phyloP scores from a whole-genome alignment of 2,888 invertebrate species.

The Chrysotoxum bicinctum region DNA sequence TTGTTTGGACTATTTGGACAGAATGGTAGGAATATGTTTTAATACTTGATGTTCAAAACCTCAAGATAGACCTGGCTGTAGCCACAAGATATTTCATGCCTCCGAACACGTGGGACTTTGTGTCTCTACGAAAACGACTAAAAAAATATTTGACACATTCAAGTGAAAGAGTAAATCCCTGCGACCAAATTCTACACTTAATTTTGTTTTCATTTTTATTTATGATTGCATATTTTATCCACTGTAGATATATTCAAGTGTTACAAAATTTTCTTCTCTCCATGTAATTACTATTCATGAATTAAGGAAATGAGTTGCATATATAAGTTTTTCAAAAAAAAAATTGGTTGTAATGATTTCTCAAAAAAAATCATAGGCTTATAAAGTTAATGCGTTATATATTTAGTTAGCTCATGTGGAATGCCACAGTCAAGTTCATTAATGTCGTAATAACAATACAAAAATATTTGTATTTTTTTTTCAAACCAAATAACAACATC shows the following conservation, averaged over 20 bases:
- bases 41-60: too few relatives aligned
- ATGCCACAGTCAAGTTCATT: constrained; percentile 66
- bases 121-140: too few relatives aligned
- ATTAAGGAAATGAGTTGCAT: constrained; percentile 36
- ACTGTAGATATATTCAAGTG: constrained; percentile 24
- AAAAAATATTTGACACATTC: too few relatives aligned
- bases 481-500: constrained; percentile 19
- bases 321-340: background rate
- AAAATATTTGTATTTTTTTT: background rate
- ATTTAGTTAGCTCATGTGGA: background rate
- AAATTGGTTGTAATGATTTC: background rate
- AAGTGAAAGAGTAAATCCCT: too few relatives aligned
- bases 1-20: too few relatives aligned
- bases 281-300: constrained; percentile 63
- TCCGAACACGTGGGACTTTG: too few relatives aligned
- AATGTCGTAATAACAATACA: constrained; percentile 49
- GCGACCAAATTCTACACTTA: background rate
- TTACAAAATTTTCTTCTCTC: constrained; percentile 7
- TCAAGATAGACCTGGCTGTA: too few relatives aligned
- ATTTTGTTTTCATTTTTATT: background rate
- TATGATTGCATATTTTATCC: background rate
- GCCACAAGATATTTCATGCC: too few relatives aligned
- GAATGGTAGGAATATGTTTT: too few relatives aligned
- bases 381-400: background rate
- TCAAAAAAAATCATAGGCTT: constrained; percentile 1